Conservation (phyloP, 2,113 vertebrate genomes). For the Tyrannus savana region DNA sequence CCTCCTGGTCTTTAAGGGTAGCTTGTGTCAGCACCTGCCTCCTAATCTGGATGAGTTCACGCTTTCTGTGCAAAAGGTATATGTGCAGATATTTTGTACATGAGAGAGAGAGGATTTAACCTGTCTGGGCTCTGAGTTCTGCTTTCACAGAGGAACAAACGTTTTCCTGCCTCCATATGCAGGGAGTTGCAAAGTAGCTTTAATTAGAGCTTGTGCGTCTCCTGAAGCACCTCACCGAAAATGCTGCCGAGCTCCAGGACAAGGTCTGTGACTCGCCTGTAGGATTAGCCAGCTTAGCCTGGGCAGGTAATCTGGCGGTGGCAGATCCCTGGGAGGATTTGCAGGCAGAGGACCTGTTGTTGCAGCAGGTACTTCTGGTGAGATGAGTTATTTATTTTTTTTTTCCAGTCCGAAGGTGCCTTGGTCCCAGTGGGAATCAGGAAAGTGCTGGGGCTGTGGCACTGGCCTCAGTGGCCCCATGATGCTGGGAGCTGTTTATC, state of each 20-base stretch:
- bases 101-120: neutral
- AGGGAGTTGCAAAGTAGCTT: neutral
- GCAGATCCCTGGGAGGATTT: slow-evolving; percentile 42
- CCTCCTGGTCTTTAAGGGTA: neutral
- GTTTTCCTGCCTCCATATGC: neutral
- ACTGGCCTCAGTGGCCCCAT: rapidly evolving
- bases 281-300: slow-evolving; percentile 43
- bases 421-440: neutral
- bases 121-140: neutral
- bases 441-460: neutral
- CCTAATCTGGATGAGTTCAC: neutral
- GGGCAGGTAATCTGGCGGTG: slow-evolving; percentile 25
- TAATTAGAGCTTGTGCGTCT: neutral
- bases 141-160: neutral
- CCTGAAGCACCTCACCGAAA: slow-evolving; percentile 8
- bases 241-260: neutral
- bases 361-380: neutral
- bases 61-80: rapidly evolving
- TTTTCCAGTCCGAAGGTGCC: neutral
- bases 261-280: neutral
- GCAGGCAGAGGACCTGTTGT: slow-evolving; percentile 5
- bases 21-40: neutral
- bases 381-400: neutral
- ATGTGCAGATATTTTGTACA: neutral
- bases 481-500: neutral